Evolutionary conservation across 2,113 vertebrate species (phyloP).

Genomic region (Orientallactaga bullata): DNA sequence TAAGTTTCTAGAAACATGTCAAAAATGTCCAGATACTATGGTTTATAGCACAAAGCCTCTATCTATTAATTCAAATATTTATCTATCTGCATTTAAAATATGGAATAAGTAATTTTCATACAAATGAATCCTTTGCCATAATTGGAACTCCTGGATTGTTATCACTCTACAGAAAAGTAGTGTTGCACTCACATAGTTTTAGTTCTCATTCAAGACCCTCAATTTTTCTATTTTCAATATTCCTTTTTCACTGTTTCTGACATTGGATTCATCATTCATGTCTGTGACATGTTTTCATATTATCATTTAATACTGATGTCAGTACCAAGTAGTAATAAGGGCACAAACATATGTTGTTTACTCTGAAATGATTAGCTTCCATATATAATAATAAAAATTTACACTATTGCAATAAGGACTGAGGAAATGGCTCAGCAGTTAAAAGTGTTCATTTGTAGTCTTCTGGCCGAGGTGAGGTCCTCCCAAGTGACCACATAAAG

Average conservation of each 20-base stretch:
- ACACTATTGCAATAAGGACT: slow-evolving; percentile 56
- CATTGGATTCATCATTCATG: slow-evolving; percentile 85
- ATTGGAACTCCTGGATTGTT: neutral
- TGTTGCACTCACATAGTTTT: slow-evolving; percentile 66
- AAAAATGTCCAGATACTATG: slow-evolving; percentile 27
- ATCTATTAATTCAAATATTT: neutral
- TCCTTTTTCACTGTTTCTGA: slow-evolving; percentile 81
- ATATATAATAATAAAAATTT: slow-evolving; percentile 84
- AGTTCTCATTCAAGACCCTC: slow-evolving; percentile 52
- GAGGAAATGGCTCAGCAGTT: too few species aligned
- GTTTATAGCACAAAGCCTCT: neutral
- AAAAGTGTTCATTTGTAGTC: too few species aligned
- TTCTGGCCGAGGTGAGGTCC: too few species aligned
- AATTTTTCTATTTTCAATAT: slow-evolving; percentile 80
- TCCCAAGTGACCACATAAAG: too few species aligned
- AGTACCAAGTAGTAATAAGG: slow-evolving; percentile 87
- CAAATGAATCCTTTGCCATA: neutral
- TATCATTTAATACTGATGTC: slow-evolving; percentile 86
- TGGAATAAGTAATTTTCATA: slow-evolving; percentile 41
- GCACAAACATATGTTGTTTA: slow-evolving; percentile 90
- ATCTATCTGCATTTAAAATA: neutral
- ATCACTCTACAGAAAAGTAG: neutral
- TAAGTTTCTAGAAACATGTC: neutral
- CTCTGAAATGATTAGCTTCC: slow-evolving; percentile 85
- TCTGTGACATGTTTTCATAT: slow-evolving; percentile 89